Evolutionary conservation across 1,140 invertebrate species (phyloP).

Genomic region (Zaprionus ghesquierei): DNA sequence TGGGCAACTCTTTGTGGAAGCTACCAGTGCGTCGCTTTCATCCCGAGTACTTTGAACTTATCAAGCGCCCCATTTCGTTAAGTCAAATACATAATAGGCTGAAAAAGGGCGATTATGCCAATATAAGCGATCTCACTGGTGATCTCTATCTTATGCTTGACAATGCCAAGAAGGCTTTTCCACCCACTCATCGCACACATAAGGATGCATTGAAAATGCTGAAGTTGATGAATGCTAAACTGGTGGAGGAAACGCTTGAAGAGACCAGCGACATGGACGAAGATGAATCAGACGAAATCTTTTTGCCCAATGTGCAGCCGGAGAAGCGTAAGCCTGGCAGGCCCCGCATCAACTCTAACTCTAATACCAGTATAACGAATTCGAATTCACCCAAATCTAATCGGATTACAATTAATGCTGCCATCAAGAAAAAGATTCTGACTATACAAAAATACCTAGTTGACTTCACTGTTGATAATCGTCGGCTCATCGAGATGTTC

Average conservation of each 20-base stretch:
- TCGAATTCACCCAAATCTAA: constrained; percentile 71
- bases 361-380: constrained; percentile 78
- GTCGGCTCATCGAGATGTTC: constrained; percentile 95
- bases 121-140: constrained; percentile 93
- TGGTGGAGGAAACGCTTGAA: constrained; percentile 76
- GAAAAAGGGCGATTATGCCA: constrained; percentile 92
- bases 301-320: constrained; percentile 43
- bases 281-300: constrained; percentile 63
- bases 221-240: constrained; percentile 77
- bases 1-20: constrained; percentile 96
- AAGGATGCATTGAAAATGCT: constrained; percentile 86
- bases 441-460: constrained; percentile 89
- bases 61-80: constrained; percentile 97
- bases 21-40: constrained; percentile 95
- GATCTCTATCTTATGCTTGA: constrained; percentile 99
- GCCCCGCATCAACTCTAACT: constrained; percentile 83
- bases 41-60: constrained; percentile 99
- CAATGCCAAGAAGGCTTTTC: constrained; percentile 97
- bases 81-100: constrained; percentile 96
- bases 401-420: constrained; percentile 73
- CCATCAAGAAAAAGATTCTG: constrained; percentile 89
- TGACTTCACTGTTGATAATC: constrained; percentile 90
- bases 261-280: constrained; percentile 74
- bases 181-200: constrained; percentile 92
- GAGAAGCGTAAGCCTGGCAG: constrained; percentile 79